Evolutionary conservation across 1,140 invertebrate genomes (phyloP).

Genomic region (Rhagoletis pomonella): DNA sequence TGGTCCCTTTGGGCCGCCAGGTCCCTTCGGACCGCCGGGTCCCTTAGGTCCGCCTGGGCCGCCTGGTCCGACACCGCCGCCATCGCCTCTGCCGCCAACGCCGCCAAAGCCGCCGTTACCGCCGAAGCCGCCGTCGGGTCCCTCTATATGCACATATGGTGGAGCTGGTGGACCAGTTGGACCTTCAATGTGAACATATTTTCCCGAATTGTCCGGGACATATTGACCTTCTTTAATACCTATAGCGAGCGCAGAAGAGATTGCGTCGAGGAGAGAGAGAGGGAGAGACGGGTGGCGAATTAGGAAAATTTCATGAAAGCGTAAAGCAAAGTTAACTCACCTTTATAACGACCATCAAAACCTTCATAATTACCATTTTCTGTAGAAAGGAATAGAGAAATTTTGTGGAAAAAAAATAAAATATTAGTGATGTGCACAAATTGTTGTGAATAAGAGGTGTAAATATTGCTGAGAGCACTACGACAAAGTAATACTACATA

Average conservation of each 20-base stretch:
- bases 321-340: conserved; percentile 59
- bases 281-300: background rate
- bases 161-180: conserved; percentile 75
- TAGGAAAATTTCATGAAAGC: background rate
- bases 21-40: conserved; percentile 67
- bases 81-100: conserved; percentile 65
- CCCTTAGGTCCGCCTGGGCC: conserved; percentile 68
- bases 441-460: background rate
- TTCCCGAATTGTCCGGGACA: conserved; percentile 76
- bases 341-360: conserved; percentile 65
- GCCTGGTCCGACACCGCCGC: conserved; percentile 68
- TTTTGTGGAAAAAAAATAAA: conserved; percentile 3
- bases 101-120: conserved; percentile 64
- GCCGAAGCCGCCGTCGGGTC: conserved; percentile 73
- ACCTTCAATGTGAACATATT: conserved; percentile 75
- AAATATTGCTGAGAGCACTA: background rate
- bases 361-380: conserved; percentile 68
- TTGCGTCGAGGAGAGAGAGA: background rate
- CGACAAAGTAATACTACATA: background rate
- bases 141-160: conserved; percentile 74
- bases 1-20: conserved; percentile 69
- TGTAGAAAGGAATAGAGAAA: conserved; percentile 54
- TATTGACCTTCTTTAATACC: conserved; percentile 74
- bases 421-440: conserved; percentile 38
- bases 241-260: conserved; percentile 22